Conservation (phyloP, 2,888 invertebrate species). For the Pimpla rufipes region DNA sequence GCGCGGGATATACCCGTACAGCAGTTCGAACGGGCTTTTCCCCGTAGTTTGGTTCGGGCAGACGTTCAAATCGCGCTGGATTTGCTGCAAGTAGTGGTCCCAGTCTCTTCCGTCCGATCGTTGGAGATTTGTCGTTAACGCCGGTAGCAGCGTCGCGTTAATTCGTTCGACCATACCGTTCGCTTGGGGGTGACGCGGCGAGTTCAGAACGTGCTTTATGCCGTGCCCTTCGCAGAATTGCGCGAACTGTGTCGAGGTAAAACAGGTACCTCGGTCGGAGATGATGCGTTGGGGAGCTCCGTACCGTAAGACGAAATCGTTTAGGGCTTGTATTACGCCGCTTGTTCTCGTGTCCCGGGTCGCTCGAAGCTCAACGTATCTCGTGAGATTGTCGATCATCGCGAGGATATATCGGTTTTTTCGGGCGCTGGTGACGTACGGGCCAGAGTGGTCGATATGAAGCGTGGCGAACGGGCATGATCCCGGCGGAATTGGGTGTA, state of each 20-base stretch:
- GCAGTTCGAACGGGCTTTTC: too few relatives aligned
- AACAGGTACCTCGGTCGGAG: conserved; percentile 65
- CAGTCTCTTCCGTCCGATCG: too few relatives aligned
- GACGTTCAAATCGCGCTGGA: too few relatives aligned
- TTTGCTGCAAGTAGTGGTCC: too few relatives aligned
- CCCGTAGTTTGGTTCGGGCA: too few relatives aligned
- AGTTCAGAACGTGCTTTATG: conserved; percentile 20
- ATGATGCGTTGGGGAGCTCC: conserved; percentile 63
- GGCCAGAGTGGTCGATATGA: too few relatives aligned
- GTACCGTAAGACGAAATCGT: conserved; percentile 56
- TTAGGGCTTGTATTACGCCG: conserved; percentile 20
- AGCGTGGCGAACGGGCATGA: conserved; percentile 69
- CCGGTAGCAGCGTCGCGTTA: too few relatives aligned
- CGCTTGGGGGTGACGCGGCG: conserved; percentile 18
- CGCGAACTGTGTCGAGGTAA: too few relatives aligned
- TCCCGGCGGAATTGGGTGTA: conserved; percentile 69
- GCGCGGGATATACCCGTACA: too few relatives aligned
- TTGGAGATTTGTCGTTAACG: too few relatives aligned
- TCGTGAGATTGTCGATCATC: conserved; percentile 54
- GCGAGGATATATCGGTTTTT: conserved; percentile 63
- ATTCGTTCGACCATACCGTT: conserved; percentile 54
- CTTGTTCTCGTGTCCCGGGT: neutral
- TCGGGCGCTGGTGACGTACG: conserved; percentile 50
- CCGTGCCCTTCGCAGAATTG: conserved; percentile 22
- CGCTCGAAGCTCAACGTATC: neutral